phyloP scores from a whole-genome alignment of 2,888 invertebrate species.

The Branchellion lobata region DNA sequence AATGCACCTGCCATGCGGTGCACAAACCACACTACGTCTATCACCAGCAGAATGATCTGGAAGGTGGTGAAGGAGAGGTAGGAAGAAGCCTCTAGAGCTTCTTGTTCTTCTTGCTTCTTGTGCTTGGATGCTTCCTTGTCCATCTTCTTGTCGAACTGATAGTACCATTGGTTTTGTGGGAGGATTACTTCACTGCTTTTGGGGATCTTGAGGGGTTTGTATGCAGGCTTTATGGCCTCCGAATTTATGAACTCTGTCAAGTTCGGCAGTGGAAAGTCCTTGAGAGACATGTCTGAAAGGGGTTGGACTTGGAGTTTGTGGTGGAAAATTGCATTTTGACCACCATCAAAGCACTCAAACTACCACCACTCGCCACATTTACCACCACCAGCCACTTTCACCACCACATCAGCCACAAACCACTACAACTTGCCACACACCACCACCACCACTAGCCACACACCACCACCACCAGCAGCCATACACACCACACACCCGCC shows the following conservation, averaged over 20 bases:
- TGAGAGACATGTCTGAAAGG: constrained; percentile 51
- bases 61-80: constrained; percentile 50
- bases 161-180: constrained; percentile 53
- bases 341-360: no score
- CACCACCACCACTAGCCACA: no score
- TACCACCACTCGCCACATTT: no score
- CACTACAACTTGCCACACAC: no score
- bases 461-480: no score
- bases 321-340: no score
- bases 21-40: constrained; percentile 58
- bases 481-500: no score
- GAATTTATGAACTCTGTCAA: constrained; percentile 51
- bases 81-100: constrained; percentile 18
- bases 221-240: constrained; percentile 49
- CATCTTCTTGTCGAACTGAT: constrained; percentile 51
- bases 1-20: constrained; percentile 59
- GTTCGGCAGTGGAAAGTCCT: constrained; percentile 53
- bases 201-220: constrained; percentile 48
- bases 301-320: not conserved
- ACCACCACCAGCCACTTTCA: no score
- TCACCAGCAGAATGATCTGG: constrained; percentile 55
- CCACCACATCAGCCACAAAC: no score
- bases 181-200: constrained; percentile 50
- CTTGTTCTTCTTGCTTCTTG: constrained; percentile 20
- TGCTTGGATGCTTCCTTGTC: constrained; percentile 3